Evolutionary conservation across 2,797 vertebrate species (phyloP).

Genomic region (Coregonus sp.): DNA sequence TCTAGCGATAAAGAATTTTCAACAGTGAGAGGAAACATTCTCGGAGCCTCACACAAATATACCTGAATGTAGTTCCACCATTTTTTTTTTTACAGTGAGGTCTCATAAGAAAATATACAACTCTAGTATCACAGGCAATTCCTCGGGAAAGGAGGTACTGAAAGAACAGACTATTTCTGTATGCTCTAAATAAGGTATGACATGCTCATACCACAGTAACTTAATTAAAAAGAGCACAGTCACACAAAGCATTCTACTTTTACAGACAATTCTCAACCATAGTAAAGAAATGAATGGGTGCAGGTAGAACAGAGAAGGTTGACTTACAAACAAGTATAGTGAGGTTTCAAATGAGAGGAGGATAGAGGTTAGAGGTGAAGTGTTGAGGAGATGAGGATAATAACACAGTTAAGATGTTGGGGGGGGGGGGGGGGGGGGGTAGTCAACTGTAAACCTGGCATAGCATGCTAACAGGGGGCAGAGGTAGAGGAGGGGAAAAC

Average conservation of each 20-base stretch:
- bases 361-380: conserved; percentile 20
- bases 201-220: conserved; percentile 66
- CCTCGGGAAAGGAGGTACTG: conserved; percentile 55
- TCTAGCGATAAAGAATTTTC: conserved; percentile 20
- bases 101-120: neutral
- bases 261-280: conserved; percentile 45
- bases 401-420: conserved; percentile 14
- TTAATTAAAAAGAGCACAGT: conserved; percentile 43
- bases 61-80: neutral
- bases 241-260: conserved; percentile 46
- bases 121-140: conserved; percentile 39
- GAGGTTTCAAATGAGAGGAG: conserved; percentile 46
- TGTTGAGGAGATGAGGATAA: conserved; percentile 21
- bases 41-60: neutral
- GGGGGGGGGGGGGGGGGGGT: neutral
- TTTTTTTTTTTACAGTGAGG: neutral
- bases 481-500: conserved; percentile 41
- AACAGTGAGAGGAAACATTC: neutral
- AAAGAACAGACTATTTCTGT: conserved; percentile 37
- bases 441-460: conserved; percentile 64
- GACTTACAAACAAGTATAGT: conserved; percentile 43
- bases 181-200: conserved; percentile 49
- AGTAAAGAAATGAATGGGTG: conserved; percentile 46
- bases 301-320: conserved; percentile 50
- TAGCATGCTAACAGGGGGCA: conserved; percentile 63